Conservation (phyloP, 2,888 invertebrate genomes). For the Branchinecta sandiegonensis region DNA sequence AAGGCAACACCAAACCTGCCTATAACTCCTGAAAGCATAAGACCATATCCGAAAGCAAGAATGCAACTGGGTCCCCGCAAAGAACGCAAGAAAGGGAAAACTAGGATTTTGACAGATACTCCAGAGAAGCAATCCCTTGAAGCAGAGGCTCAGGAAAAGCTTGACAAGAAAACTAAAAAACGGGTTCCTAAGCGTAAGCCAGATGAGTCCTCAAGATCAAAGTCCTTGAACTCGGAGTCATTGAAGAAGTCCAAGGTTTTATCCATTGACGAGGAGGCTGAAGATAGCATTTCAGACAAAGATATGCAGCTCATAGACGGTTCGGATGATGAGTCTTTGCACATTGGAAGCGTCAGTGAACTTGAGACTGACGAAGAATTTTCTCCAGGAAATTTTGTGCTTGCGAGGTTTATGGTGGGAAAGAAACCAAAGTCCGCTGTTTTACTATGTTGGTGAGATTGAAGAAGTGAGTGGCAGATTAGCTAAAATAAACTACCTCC, state of each 20-base stretch:
- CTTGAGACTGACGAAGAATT: too few species aligned
- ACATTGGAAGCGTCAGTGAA: too few species aligned
- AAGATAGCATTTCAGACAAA: background rate
- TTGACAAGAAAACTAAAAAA: constrained; percentile 19
- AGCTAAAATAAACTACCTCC: too few species aligned
- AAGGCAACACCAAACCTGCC: constrained; percentile 9
- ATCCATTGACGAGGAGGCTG: constrained; percentile 14
- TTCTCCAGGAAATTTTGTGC: too few species aligned
- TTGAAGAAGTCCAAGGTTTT: background rate
- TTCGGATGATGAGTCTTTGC: too few species aligned
- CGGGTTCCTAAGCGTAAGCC: background rate
- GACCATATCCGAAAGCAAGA: constrained; percentile 24
- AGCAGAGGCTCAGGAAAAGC: constrained; percentile 11
- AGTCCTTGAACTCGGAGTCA: constrained; percentile 11
- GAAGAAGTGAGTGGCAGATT: too few species aligned
- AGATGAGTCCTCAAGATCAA: constrained; percentile 4
- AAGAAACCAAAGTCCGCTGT: too few species aligned
- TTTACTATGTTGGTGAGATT: too few species aligned
- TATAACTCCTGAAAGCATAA: constrained; percentile 22
- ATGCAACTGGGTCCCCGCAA: background rate
- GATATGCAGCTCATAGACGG: too few species aligned
- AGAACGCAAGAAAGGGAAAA: constrained; percentile 18
- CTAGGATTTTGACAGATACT: constrained; percentile 25
- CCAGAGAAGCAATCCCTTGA: constrained; percentile 22
- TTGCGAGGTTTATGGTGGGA: too few species aligned